Base-by-base conservation (phyloP, 2,888 invertebrate genomes). In the Gandaritis pyraliata region DNA sequence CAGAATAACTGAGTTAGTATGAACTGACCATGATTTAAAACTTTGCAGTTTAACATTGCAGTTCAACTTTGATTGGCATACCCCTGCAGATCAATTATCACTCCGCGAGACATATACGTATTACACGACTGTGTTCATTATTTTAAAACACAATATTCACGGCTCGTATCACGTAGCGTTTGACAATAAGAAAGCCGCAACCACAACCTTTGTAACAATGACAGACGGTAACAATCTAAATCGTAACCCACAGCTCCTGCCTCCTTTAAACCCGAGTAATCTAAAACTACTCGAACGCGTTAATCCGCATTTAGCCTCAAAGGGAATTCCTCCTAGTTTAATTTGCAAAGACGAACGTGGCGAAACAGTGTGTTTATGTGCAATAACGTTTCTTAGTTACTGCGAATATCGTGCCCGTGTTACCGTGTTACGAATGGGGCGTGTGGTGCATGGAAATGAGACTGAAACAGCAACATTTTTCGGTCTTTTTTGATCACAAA, bases 311-410 rank as follows among this genome's bases (percentile, higher is more conserved):
- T 68, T 65, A 58, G 65, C 58, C 61, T 63, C 72, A 73, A 71
- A 72, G 72, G 70, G 59, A 71, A 73, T 71, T 72, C 71, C 72
- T 66, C 12, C 12, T 66, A 66, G 77, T 79, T 75, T 78, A 77
- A 83, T 82, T 83, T 78, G 76, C 72, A 70, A 71, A 72, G 64
- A 74, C 65, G 59, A 55, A 70, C 69, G 74, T 71, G 70, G 66
- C 67, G 72, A 72, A 73, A 73, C 72, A 67, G 71, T 57, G 68
- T 76, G 77, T 78, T 71, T 78, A 80, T 74, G 75, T 75, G 71
- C 70, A 62, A 59, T 70, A 66, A 74, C 61, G 72, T 73, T 77
- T 72, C 74, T 75, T 69, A 72, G 71, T 72, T 75, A 78, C 78
- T 72, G 72, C 65, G 64, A 67, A 62, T 77, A 71, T 72, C 66